Evolutionary conservation across 2,888 invertebrate species (phyloP), one percentile per base, ranked within the genome.

Genomic region (Drosophila cognata): DNA sequence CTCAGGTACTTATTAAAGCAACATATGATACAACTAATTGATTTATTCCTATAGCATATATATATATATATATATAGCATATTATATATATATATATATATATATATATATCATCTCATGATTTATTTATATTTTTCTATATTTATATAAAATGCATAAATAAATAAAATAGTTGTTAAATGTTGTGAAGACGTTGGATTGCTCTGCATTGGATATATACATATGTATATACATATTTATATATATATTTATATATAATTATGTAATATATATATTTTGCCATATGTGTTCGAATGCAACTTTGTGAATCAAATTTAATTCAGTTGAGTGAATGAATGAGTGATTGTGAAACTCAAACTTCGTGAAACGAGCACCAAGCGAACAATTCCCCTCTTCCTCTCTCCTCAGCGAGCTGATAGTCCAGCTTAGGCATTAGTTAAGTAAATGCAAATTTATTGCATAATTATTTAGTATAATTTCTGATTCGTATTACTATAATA

Each of bases 401-500:
- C 28, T n/a, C 25, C 33, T 10, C 2, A 21, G 35, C 16, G 10
- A 36, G 8, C 46, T 16, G 43, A 51, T 31, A 57, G 43, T 29
- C 29, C 60, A 43, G 48, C 28, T 52, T 18, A 21, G 25, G 29
- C 59, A 62, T 68, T 73, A 64, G 67, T 48, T 50, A 59, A 51
- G 56, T 50, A 38, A 41, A 62, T 51, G 52, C 63, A 55, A 58
- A 56, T 51, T 16, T 50, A 71, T 65, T 67, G 63, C 58, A 72
- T 68, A 79, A 65, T 65, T 64, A 35, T 61, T 59, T 13, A 55
- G 46, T 51, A 57, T 50, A 43, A 29, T 62, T 53, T 33, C 36
- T 18, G 31, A 59, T 56, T 72, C 25, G 51, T 64, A 60, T 33
- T 51, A 65, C 28, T 52, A 48, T 25, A 21, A 10, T 35, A 53